phyloP scores from a whole-genome alignment of 2,888 invertebrate genomes.

The Cosmorhoe ocellata region DNA sequence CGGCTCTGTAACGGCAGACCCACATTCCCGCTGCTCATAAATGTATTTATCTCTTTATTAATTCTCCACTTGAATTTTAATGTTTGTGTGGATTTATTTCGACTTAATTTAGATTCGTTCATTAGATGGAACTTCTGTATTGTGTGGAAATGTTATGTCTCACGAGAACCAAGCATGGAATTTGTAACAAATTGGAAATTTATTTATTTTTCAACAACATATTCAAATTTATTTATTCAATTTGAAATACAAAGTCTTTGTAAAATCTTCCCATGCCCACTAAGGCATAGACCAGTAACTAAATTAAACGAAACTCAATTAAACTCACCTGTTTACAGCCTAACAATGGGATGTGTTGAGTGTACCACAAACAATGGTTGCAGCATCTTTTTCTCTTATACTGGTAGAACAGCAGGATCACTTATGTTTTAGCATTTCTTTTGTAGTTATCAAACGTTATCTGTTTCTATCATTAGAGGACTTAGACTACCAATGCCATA shows the following conservation, averaged over 20 bases:
- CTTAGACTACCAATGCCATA: too few species aligned
- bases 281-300: conserved; percentile 11
- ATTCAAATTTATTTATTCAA: conserved; percentile 1
- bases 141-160: neutral
- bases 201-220: conserved; percentile 1
- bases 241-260: neutral
- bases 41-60: conserved; percentile 83
- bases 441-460: too few species aligned
- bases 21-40: conserved; percentile 79
- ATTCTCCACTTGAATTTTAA: conserved; percentile 77
- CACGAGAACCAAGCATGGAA: neutral
- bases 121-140: conserved; percentile 16
- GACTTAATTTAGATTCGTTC: conserved; percentile 22
- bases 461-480: too few species aligned
- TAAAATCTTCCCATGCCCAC: conserved; percentile 19
- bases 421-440: neutral
- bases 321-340: conserved; percentile 54
- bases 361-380: conserved; percentile 50
- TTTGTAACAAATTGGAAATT: too few species aligned
- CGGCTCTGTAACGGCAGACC: conserved; percentile 78
- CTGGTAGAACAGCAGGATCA: conserved; percentile 8
- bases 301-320: conserved; percentile 56
- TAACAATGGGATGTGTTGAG: conserved; percentile 57
- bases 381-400: conserved; percentile 8
- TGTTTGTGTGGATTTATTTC: conserved; percentile 57